Conservation (phyloP, 1,140 invertebrate genomes). For the Apis dorsata region DNA sequence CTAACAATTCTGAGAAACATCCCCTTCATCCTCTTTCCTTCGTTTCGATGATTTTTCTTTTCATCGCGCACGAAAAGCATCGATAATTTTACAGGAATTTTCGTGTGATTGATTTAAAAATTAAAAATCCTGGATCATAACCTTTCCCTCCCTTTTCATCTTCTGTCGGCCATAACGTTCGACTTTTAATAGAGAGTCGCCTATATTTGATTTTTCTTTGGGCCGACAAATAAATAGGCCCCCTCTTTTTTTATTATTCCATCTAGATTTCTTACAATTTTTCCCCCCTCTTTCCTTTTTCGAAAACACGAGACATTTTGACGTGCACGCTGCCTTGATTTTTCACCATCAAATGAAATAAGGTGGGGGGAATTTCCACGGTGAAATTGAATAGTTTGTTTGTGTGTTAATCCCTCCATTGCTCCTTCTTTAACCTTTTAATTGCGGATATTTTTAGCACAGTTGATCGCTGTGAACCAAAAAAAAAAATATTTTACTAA, state of each 20-base stretch:
- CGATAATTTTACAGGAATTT: slow-evolving; percentile 29
- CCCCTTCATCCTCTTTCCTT: too few relatives aligned
- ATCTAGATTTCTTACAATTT: background rate
- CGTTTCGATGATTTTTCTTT: background rate
- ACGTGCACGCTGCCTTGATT: background rate
- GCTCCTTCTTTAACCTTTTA: too few relatives aligned
- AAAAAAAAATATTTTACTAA: too few relatives aligned
- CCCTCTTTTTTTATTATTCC: background rate
- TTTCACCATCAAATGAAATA: background rate
- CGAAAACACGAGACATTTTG: too few relatives aligned
- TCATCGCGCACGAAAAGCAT: background rate
- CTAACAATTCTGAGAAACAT: too few relatives aligned
- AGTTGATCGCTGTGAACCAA: too few relatives aligned
- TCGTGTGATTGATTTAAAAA: too few relatives aligned
- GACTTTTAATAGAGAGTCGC: slow-evolving; percentile 68
- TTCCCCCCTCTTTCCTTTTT: background rate
- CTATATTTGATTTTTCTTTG: slow-evolving; percentile 67
- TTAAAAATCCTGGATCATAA: too few relatives aligned
- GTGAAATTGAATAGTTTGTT: background rate
- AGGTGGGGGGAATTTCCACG: too few relatives aligned
- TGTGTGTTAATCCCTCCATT: too few relatives aligned
- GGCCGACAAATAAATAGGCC: slow-evolving; percentile 10
- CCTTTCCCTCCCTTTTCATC: too few relatives aligned
- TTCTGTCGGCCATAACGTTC: slow-evolving; percentile 59
- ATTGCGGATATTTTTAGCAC: too few relatives aligned